These are phyloP conservation scores for Drosophila demipolita DNA, from an alignment of 2,888 invertebrate genomes.

Conservation along the genomic window DNA sequence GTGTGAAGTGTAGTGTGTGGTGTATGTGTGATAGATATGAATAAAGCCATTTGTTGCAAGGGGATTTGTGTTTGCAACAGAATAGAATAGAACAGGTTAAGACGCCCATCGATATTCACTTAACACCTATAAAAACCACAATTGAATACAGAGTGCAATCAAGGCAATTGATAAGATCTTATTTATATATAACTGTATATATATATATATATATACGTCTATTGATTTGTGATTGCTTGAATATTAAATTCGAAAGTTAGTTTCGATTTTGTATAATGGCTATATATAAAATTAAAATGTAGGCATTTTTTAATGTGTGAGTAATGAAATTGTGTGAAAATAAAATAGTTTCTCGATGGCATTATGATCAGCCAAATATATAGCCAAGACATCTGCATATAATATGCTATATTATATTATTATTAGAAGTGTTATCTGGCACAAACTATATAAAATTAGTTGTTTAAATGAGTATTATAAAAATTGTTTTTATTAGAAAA, in stretches of 20 bases:
- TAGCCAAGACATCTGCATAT: no score
- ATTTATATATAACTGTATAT: not conserved
- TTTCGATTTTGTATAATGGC: no score
- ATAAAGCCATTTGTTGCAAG: slow-evolving; percentile 17
- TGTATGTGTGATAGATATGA: not conserved
- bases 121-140: not conserved
- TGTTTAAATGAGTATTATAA: no score
- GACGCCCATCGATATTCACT: not conserved
- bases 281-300: no score
- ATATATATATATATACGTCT: not conserved
- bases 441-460: no score
- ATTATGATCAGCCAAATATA: no score
- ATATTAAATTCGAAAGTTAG: not conserved
- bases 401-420: no score
- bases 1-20: no score
- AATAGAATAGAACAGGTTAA: not conserved
- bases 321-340: no score
- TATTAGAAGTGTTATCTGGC: no score
- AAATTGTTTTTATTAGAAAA: not conserved
- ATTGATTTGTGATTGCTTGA: not conserved
- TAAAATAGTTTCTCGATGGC: no score
- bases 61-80: not conserved
- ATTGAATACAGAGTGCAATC: not conserved
- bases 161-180: not conserved
- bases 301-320: no score